A percentile compares a stretch with the other conserved stretches of the same genome.
phyloP scores from a whole-genome alignment of 2,888 invertebrate species.

The Temnothorax unifasciatus region DNA sequence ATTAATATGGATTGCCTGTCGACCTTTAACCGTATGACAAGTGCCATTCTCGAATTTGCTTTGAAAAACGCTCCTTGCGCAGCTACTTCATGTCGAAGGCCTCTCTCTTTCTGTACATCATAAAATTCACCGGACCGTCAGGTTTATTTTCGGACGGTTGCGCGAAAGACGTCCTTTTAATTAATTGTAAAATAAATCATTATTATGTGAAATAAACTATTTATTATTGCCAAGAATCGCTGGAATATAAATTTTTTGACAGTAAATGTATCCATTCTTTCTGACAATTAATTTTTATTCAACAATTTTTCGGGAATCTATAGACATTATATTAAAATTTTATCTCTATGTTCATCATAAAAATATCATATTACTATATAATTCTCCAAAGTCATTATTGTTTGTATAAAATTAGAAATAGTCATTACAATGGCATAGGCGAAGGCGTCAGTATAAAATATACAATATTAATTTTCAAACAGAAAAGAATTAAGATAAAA shows the following conservation, averaged over 20 bases:
- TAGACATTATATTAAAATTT: not conserved
- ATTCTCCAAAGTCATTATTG: not conserved
- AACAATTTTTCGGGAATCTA: not conserved
- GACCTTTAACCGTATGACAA: slow-evolving; percentile 58
- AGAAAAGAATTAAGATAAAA: no score
- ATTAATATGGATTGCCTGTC: slow-evolving; percentile 58
- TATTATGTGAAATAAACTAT: not conserved
- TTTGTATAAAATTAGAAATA: not conserved
- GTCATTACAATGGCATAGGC: not conserved
- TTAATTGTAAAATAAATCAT: not conserved
- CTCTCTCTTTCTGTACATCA: not conserved
- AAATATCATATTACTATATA: not conserved
- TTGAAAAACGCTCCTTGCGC: slow-evolving; percentile 12
- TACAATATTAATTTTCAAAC: not conserved
- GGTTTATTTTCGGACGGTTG: not conserved
- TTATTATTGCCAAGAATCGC: not conserved
- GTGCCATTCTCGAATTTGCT: slow-evolving; percentile 43
- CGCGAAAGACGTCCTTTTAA: not conserved
- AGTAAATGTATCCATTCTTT: not conserved
- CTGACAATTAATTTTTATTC: not conserved
- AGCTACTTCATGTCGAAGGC: not conserved
- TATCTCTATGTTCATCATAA: not conserved
- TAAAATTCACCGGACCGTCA: not conserved
- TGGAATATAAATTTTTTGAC: not conserved
- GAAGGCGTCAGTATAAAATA: not conserved